These are phyloP conservation scores for Meganola albula DNA, from an alignment of 2,888 invertebrate species.

Conservation along the genomic window DNA sequence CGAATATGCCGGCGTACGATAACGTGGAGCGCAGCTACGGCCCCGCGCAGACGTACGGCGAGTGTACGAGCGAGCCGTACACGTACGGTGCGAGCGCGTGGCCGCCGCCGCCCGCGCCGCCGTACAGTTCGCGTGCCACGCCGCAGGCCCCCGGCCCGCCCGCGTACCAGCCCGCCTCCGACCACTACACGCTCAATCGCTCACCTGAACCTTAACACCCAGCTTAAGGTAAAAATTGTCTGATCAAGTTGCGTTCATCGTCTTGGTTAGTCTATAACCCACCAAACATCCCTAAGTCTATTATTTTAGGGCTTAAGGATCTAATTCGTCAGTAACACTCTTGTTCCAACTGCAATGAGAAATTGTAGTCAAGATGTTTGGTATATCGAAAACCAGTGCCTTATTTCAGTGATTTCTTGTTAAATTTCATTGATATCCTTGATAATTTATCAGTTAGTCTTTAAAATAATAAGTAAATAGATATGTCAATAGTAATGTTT, in stretches of 20 bases:
- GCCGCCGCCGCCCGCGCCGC: slow-evolving; percentile 63
- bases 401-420: slow-evolving; percentile 40
- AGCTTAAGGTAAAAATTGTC: too few species aligned
- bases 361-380: too few species aligned
- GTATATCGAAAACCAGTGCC: too few species aligned
- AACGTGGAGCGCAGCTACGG: slow-evolving; percentile 45
- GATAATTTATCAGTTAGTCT: too few species aligned
- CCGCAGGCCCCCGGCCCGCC: slow-evolving; percentile 71
- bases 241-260: too few species aligned
- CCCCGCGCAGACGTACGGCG: slow-evolving; percentile 35
- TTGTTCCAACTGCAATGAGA: too few species aligned
- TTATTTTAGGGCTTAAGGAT: slow-evolving; percentile 9
- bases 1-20: slow-evolving; percentile 40
- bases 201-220: slow-evolving; percentile 6
- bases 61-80: slow-evolving; percentile 45
- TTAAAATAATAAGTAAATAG: too few species aligned
- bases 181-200: slow-evolving; percentile 43
- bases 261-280: too few species aligned
- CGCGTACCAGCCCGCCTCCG: slow-evolving; percentile 56
- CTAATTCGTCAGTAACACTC: too few species aligned
- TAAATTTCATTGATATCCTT: too few species aligned
- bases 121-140: slow-evolving; percentile 58
- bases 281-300: too few species aligned
- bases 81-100: slow-evolving; percentile 30
- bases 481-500: slow-evolving; percentile 17